phyloP scores from a whole-genome alignment of 2,797 vertebrate genomes.

The Erethizon dorsatum region DNA sequence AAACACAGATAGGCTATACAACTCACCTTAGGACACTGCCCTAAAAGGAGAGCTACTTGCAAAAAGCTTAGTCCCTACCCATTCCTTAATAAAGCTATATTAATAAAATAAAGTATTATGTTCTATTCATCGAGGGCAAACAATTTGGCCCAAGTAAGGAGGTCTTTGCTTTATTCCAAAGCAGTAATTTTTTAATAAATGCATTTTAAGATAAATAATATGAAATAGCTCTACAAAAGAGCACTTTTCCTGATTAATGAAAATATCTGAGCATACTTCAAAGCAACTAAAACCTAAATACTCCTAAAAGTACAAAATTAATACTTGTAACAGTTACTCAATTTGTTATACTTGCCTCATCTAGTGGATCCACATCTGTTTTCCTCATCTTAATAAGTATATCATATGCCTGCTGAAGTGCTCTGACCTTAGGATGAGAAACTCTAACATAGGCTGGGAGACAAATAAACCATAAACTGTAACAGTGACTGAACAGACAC shows the following conservation, averaged over 20 bases:
- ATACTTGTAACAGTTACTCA: background rate
- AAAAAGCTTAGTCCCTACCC: background rate
- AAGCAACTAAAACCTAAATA: slow-evolving; percentile 52
- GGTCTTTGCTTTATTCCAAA: slow-evolving; percentile 53
- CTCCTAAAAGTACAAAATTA: slow-evolving; percentile 27
- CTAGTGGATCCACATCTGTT: slow-evolving; percentile 96
- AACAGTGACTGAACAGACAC: slow-evolving; percentile 97
- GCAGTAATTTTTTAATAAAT: slow-evolving; percentile 56
- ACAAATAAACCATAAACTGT: slow-evolving; percentile 99
- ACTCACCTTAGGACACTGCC: background rate
- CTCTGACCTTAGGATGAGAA: slow-evolving; percentile 94
- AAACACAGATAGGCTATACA: background rate
- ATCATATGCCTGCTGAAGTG: slow-evolving; percentile 96
- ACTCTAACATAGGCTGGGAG: slow-evolving; percentile 94
- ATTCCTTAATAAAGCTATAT: slow-evolving; percentile 51
- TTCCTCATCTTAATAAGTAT: slow-evolving; percentile 97
- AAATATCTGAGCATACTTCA: slow-evolving; percentile 34
- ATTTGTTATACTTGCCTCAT: slow-evolving; percentile 92
- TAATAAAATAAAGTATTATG: slow-evolving; percentile 60
- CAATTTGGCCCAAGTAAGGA: slow-evolving; percentile 35
- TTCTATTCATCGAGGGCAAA: slow-evolving; percentile 52
- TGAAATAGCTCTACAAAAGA: slow-evolving; percentile 23
- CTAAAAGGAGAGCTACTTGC: slow-evolving; percentile 3
- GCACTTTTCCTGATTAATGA: slow-evolving; percentile 27
- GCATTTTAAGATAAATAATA: slow-evolving; percentile 44